A percentile compares a stretch with the other conserved stretches of the same genome.
These are phyloP conservation scores for Alitta virens DNA, from an alignment of 2,888 invertebrate species.

Conservation along the genomic window DNA sequence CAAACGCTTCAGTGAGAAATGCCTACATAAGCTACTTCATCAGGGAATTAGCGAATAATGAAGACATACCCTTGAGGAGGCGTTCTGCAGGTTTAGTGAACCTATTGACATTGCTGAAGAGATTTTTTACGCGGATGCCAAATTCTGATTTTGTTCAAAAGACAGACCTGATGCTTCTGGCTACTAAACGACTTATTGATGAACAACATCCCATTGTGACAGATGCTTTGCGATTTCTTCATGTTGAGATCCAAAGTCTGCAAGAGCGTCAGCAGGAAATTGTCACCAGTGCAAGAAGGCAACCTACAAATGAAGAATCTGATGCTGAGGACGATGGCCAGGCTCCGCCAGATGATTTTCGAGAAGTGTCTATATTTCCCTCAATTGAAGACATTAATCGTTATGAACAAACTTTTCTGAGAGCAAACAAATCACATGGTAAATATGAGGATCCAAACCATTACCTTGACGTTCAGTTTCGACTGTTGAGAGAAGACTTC, in stretches of 20 bases:
- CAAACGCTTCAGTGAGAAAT: background rate
- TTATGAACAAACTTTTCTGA: constrained; percentile 57
- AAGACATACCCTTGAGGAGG: background rate
- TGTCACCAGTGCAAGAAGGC: background rate
- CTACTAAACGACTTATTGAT: background rate
- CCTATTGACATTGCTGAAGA: background rate
- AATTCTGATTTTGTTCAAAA: background rate
- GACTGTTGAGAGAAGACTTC: constrained; percentile 77
- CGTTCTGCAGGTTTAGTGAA: background rate
- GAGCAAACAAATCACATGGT: constrained; percentile 66
- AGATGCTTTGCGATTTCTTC: background rate
- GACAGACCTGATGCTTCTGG: background rate
- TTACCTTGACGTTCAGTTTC: constrained; percentile 77
- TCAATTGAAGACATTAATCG: constrained; percentile 44
- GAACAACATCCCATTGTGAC: background rate
- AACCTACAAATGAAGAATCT: background rate
- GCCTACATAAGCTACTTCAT: background rate
- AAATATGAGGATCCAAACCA: constrained; percentile 66
- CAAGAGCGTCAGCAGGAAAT: background rate
- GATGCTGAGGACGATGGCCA: constrained; percentile 2
- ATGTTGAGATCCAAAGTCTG: background rate
- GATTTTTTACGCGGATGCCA: background rate
- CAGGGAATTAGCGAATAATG: background rate
- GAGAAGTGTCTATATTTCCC: constrained; percentile 54
- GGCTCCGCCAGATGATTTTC: constrained; percentile 58